These are phyloP conservation scores for Medauroidea extradentata DNA, from an alignment of 1,140 invertebrate species.

Conservation along the genomic window DNA sequence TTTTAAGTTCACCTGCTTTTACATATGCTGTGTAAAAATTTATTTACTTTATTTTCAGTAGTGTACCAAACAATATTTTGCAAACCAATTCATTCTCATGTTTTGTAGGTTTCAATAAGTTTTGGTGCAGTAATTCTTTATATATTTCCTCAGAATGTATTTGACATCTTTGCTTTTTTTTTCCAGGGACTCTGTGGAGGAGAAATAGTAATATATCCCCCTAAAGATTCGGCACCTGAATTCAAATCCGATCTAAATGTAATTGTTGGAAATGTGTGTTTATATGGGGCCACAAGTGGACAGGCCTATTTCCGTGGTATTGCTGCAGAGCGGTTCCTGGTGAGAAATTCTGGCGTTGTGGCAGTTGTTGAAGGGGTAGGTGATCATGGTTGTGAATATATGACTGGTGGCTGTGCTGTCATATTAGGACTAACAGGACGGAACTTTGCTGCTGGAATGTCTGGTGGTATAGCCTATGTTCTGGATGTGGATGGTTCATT, in stretches of 20 bases:
- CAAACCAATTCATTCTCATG: too few species aligned
- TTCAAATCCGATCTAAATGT: conserved; percentile 90
- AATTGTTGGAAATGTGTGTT: conserved; percentile 96
- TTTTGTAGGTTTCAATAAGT: too few species aligned
- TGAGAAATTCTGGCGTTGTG: conserved; percentile 92
- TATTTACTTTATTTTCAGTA: too few species aligned
- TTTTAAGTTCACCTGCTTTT: too few species aligned
- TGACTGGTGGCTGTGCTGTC: conserved; percentile 92
- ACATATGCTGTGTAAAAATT: too few species aligned
- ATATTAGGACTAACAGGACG: conserved; percentile 92
- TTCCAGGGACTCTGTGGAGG: conserved; percentile 89
- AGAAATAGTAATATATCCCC: conserved; percentile 90
- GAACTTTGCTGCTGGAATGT: conserved; percentile 99
- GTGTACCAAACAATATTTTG: too few species aligned
- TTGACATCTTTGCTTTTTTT: conserved; percentile 16
- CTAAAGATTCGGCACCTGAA: conserved; percentile 69
- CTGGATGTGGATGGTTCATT: conserved; percentile 86
- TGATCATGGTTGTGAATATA: conserved; percentile 99
- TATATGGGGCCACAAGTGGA: conserved; percentile 95
- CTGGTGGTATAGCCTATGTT: conserved; percentile 94
- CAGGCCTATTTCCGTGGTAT: conserved; percentile 94
- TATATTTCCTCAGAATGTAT: too few species aligned
- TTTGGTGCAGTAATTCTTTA: too few species aligned
- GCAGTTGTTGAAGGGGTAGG: conserved; percentile 93
- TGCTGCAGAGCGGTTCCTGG: conserved; percentile 96